Percentiles rank a stretch among this genome's conserved stretches.
These are phyloP conservation scores for Pyralis farinalis DNA, from an alignment of 2,888 invertebrate genomes.

Conservation along the genomic window DNA sequence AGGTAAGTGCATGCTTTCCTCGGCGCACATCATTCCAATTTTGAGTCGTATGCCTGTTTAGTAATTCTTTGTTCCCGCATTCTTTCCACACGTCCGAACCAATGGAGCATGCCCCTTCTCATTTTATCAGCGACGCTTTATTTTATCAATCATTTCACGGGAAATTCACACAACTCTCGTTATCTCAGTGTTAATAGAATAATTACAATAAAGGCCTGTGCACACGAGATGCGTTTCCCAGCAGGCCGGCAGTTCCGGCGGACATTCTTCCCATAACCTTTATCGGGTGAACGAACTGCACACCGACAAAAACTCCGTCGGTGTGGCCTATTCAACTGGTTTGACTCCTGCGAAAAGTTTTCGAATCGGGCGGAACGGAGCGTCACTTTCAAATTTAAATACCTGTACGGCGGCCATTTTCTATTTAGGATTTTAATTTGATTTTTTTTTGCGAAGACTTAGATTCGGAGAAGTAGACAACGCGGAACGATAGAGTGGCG, in stretches of 20 bases:
- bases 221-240: not conserved
- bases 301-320: constrained; percentile 16
- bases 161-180: too few relatives aligned
- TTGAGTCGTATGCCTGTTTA: too few relatives aligned
- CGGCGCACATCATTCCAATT: too few relatives aligned
- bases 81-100: too few relatives aligned
- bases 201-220: not conserved
- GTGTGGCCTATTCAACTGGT: constrained; percentile 23
- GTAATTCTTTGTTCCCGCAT: too few relatives aligned
- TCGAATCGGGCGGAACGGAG: not conserved
- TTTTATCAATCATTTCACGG: too few relatives aligned
- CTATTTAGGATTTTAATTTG: not conserved
- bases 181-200: not conserved
- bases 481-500: too few relatives aligned
- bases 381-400: constrained; percentile 6
- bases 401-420: not conserved
- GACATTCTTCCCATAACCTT: constrained; percentile 43
- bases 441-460: not conserved
- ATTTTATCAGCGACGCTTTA: too few relatives aligned
- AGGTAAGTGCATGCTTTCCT: too few relatives aligned
- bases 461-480: too few relatives aligned
- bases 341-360: constrained; percentile 14
- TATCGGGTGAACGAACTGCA: constrained; percentile 26
- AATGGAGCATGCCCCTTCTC: too few relatives aligned
- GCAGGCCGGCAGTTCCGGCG: constrained; percentile 15